These are phyloP conservation scores for Enteromius fasciolatus DNA, from an alignment of 2,797 vertebrate species.

Conservation along the genomic window DNA sequence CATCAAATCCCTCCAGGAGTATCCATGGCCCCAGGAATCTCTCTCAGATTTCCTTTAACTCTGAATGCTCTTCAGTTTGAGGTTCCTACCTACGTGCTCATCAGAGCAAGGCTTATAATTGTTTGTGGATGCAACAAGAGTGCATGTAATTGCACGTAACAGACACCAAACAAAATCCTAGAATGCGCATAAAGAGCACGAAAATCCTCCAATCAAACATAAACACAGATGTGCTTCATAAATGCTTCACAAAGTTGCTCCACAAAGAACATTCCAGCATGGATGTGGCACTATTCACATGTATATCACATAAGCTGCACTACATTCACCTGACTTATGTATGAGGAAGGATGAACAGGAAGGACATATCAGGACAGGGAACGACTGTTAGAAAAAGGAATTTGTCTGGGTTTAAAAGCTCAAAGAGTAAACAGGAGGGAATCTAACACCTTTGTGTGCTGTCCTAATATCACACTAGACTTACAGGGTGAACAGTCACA, in stretches of 20 bases:
- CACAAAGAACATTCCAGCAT: conserved; percentile 76
- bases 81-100: conserved; percentile 65
- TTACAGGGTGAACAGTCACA: conserved; percentile 41
- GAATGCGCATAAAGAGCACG: conserved; percentile 25
- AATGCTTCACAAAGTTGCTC: conserved; percentile 62
- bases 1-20: conserved; percentile 87
- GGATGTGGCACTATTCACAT: conserved; percentile 77
- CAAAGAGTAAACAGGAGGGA: conserved; percentile 72
- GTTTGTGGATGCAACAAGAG: conserved; percentile 24
- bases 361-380: background rate
- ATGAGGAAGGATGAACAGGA: conserved; percentile 56
- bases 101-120: conserved; percentile 51
- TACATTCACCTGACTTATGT: conserved; percentile 60
- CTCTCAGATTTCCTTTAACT: conserved; percentile 81
- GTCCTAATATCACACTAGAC: conserved; percentile 59
- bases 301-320: conserved; percentile 68
- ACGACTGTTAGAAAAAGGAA: conserved; percentile 56
- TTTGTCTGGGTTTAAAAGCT: conserved; percentile 71
- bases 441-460: conserved; percentile 69
- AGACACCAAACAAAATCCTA: conserved; percentile 14
- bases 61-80: conserved; percentile 70
- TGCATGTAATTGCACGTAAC: conserved; percentile 15
- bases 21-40: conserved; percentile 85
- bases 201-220: conserved; percentile 62
- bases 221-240: conserved; percentile 50